Base-by-base conservation (phyloP, 2,888 invertebrate species). In the Agonopterix heracliana region DNA sequence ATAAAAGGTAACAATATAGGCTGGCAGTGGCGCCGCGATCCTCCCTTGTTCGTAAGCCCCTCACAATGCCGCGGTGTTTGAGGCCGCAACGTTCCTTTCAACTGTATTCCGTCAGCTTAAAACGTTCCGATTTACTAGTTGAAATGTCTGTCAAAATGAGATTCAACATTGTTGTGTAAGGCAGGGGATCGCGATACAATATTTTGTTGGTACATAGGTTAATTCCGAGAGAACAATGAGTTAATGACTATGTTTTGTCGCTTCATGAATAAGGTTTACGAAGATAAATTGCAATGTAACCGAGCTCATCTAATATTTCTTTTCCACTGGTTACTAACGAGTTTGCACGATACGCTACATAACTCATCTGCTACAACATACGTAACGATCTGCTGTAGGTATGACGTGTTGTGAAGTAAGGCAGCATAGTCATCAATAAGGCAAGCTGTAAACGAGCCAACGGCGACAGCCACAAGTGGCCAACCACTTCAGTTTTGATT, bases 1-100 rank as follows among this genome's bases (percentile, higher is more conserved):
- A 85, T 86, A 85, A 78, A 78, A 75, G 77, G 79, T 73, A 77
- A 82, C 82, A 81, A 81, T 80, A 71, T 78, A 78, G 66, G 68
- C 60, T 52, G 66, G 56, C 45, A 48, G 57, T 47, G 48, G 47
- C 51, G 45, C 17, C 35, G 44, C 41, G 14, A 26, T 26, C 26
- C 26, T 26, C 17, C 41, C 44, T 13, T 38, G 38, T 41, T 41
- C 41, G 13, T 41, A 41, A 13, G 41, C 41, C 41, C 11, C 11
- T 11, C 41, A 41, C 41, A 41, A 41, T 11, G 12, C 35, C n/a
- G 26, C 26, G 26, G 44, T 10, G 35, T 10, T n/a, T n/a, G 40
- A 41, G 12, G 34, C 41, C 11, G 13, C 13, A 38, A 4, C 4
- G 46, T 12, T 11, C 46, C 17, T 5, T 42, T 42, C 42, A 43